Evolutionary conservation across 2,113 vertebrate genomes (phyloP), one percentile per base, ranked within the genome.

Genomic region (Mohoua ochrocephala): DNA sequence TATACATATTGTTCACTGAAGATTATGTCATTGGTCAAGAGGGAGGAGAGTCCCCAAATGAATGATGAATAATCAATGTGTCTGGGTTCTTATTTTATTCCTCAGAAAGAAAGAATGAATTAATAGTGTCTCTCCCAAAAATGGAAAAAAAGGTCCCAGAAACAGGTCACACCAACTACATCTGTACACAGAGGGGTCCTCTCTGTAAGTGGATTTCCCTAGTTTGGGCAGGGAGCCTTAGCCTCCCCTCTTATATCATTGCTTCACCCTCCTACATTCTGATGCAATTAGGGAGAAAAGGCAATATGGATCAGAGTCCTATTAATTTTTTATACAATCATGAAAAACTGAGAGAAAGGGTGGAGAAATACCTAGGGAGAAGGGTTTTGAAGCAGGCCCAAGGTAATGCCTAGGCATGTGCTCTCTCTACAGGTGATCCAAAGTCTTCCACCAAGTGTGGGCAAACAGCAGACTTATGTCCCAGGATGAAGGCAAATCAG

Each of bases 61-160:
- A 97, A 97, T 98, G 97, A 98, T 98, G 98, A 98, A 97, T 98
- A 98, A 98, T 98, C 98, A 98, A 97, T 98, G 97, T 92, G 97
- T 96, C 97, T 98, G 96, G 96, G 95, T 96, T 91, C 73, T 95
- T 92, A 91, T 97, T 97, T 97, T 97, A 97, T 97, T 97, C 95
- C 56, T 97, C 75, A 86, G 94, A 96, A 97, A 95, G 86, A 92
- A 97, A 91, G 97, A 96, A 97, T 95, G 83, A 97, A 98, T 97
- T 96, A 91, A 94, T 89, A 71, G 76, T 95, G 95, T 97, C 90
- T 97, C 93, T 97, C 94, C 95, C 94, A 49, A 92, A 98, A 98
- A 60, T 7, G 69, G 91, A 91, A 97, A 93, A 94, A 97, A 96
- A 90, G 83, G 87, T 96, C 85, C 87, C 67, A 97, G 87, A 92